Conservation (phyloP, 2,797 vertebrate genomes). For the Chelmon rostratus region DNA sequence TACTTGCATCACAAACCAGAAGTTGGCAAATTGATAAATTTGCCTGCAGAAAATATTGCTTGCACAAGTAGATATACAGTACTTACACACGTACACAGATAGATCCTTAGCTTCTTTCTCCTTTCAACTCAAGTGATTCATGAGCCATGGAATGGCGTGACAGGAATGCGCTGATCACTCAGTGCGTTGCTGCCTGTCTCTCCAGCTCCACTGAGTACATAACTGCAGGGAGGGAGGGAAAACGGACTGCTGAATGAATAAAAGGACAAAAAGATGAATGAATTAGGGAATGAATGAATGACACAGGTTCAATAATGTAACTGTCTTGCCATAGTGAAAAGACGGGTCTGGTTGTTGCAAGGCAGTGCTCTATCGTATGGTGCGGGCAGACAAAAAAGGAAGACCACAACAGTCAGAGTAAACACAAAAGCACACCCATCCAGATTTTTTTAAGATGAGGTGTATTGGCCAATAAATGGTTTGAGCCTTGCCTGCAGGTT, state of each 20-base stretch:
- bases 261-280: conserved; percentile 68
- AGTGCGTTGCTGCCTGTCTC: conserved; percentile 58
- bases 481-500: conserved; percentile 55
- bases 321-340: conserved; percentile 12
- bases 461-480: conserved; percentile 58
- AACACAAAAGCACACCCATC: conserved; percentile 46
- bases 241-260: conserved; percentile 67
- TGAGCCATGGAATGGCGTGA: conserved; percentile 72
- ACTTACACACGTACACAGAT: conserved; percentile 51
- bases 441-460: conserved; percentile 38
- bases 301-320: conserved; percentile 42
- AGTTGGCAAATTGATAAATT: background rate
- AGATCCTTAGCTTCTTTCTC: conserved; percentile 55
- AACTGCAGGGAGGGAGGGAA: conserved; percentile 48
- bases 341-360: background rate
- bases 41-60: conserved; percentile 3
- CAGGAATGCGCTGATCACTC: conserved; percentile 79
- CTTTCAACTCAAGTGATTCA: conserved; percentile 72
- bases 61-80: conserved; percentile 8
- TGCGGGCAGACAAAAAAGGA: conserved; percentile 15
- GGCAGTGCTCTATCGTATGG: background rate
- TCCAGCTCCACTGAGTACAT: conserved; percentile 68
- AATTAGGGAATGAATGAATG: conserved; percentile 63
- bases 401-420: conserved; percentile 28
- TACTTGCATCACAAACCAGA: background rate